Evolutionary conservation across 37 sponge, comb jelly and placozoan species (phyloP).

Genomic region (Aplysina aerophoba): DNA sequence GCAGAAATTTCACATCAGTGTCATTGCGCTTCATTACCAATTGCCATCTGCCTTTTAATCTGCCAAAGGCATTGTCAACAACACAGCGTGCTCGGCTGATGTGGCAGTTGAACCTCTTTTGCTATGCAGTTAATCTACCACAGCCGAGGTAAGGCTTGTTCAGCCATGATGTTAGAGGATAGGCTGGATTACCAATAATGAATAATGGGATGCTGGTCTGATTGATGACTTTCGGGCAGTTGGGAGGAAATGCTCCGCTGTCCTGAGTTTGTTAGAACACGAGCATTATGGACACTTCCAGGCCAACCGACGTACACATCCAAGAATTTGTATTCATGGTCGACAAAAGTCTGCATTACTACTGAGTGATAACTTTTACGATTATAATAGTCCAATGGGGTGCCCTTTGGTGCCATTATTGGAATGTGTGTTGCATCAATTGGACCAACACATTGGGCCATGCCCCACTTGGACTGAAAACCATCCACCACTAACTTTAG

Average conservation of each 20-base stretch:
- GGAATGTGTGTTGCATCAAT: too few relatives aligned
- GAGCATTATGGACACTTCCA: slow-evolving; percentile 37
- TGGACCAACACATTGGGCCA: too few relatives aligned
- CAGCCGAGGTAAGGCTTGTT: slow-evolving; percentile 7
- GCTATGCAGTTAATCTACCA: slow-evolving; percentile 18
- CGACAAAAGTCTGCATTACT: not conserved
- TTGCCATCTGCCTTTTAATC: slow-evolving; percentile 23
- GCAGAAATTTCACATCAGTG: not conserved
- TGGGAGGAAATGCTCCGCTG: not conserved
- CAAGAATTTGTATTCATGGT: slow-evolving; percentile 30
- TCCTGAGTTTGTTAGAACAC: slow-evolving; percentile 31
- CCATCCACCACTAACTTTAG: too few relatives aligned
- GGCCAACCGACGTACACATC: slow-evolving; percentile 39
- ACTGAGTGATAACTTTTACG: too few relatives aligned
- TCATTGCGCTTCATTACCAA: slow-evolving; percentile 33
- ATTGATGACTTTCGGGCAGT: not conserved
- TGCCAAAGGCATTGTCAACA: slow-evolving; percentile 33
- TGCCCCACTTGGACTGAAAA: too few relatives aligned
- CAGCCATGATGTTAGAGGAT: slow-evolving; percentile 32
- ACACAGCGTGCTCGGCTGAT: slow-evolving; percentile 17
- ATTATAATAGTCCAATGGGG: too few relatives aligned
- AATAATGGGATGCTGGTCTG: slow-evolving; percentile 27
- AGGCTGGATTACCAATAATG: slow-evolving; percentile 60
- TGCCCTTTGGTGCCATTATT: too few relatives aligned
- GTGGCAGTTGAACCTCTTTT: slow-evolving; percentile 18